phyloP scores from a whole-genome alignment of 2,113 vertebrate species.

The Poeciliopsis occidentalis region DNA sequence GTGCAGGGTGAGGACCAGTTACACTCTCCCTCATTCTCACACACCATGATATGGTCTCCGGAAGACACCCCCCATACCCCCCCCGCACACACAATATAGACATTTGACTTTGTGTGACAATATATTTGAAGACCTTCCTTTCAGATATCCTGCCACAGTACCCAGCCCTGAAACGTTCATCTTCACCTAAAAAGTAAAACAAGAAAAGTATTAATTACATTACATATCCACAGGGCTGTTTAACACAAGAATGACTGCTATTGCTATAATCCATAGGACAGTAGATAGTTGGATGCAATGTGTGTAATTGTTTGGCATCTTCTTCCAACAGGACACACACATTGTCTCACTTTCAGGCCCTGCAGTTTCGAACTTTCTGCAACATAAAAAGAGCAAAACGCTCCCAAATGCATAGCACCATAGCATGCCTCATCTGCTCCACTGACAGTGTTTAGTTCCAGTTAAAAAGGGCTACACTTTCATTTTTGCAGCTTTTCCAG shows the following conservation, averaged over 20 bases:
- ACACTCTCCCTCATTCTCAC: slow-evolving; percentile 18
- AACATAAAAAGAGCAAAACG: too few relatives aligned
- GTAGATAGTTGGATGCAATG: too few relatives aligned
- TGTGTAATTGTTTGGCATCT: too few relatives aligned
- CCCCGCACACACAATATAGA: not conserved
- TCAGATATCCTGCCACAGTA: not conserved
- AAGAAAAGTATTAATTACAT: not conserved
- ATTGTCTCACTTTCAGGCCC: too few relatives aligned
- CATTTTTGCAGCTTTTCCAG: slow-evolving; percentile 42
- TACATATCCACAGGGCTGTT: not conserved
- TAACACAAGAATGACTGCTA: not conserved
- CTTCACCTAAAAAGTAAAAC: not conserved
- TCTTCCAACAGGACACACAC: too few relatives aligned
- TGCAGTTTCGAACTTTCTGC: too few relatives aligned
- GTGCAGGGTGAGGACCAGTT: slow-evolving; percentile 50
- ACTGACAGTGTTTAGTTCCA: slow-evolving; percentile 24
- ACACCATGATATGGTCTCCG: slow-evolving; percentile 21
- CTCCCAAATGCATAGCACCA: not conserved
- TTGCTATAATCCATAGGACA: too few relatives aligned
- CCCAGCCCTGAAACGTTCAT: not conserved
- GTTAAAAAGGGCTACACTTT: slow-evolving; percentile 31
- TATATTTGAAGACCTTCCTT: slow-evolving; percentile 4
- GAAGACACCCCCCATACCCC: not conserved
- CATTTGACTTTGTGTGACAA: slow-evolving; percentile 14
- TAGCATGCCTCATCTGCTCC: not conserved